A percentile compares a stretch with the other conserved stretches of the same genome.
Evolutionary conservation across 2,888 invertebrate species (phyloP).

Genomic region (Drosophila borborema): DNA sequence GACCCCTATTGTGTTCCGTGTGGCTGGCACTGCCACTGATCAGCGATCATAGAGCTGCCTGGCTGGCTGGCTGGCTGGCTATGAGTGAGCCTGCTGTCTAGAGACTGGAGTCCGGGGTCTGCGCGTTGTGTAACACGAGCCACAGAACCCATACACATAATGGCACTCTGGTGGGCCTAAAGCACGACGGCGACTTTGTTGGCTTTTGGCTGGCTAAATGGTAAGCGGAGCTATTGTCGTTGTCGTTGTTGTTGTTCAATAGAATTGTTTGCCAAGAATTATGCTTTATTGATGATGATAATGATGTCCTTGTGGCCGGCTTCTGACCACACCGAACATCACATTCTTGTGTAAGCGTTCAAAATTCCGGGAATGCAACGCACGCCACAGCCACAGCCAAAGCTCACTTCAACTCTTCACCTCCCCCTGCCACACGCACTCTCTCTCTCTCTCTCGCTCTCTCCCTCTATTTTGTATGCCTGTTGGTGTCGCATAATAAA

Average conservation of each 20-base stretch:
- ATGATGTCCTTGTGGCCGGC: constrained; percentile 76
- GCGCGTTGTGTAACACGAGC: constrained; percentile 77
- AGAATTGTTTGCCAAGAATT: constrained; percentile 82
- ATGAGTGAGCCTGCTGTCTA: constrained; percentile 2
- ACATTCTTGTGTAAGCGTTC: constrained; percentile 59
- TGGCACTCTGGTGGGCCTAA: constrained; percentile 60
- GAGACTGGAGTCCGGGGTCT: constrained; percentile 9
- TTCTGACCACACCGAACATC: constrained; percentile 30
- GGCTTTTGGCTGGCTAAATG: constrained; percentile 35
- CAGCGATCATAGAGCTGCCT: constrained; percentile 68
- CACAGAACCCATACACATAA: constrained; percentile 45
- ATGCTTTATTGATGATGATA: constrained; percentile 82
- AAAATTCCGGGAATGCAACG: constrained; percentile 73
- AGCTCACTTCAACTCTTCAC: constrained; percentile 20
- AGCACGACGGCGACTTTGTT: constrained; percentile 54
- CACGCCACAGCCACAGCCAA: constrained; percentile 19
- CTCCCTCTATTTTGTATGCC: neutral
- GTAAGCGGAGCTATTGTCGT: constrained; percentile 14
- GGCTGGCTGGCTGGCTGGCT: constrained; percentile 8
- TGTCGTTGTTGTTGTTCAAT: constrained; percentile 73
- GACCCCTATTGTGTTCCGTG: constrained; percentile 82
- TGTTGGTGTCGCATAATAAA: constrained; percentile 65
- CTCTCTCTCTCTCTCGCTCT: neutral
- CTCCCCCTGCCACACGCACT: neutral
- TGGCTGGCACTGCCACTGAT: constrained; percentile 60